phyloP scores from a whole-genome alignment of 1,140 invertebrate species.

The Anagrus nilaparvatae region DNA sequence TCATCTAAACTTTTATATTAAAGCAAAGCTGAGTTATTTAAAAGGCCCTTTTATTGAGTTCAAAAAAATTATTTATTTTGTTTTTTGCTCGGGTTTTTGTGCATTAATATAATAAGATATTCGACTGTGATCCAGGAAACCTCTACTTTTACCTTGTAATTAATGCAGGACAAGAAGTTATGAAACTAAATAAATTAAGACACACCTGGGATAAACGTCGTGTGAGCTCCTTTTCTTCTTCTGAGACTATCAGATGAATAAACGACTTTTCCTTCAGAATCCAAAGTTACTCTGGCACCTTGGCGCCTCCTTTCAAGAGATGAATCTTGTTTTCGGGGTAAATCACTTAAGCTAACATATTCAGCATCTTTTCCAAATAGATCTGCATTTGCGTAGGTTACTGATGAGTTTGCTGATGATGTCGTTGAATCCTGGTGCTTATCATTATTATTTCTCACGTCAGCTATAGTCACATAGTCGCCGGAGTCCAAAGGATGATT shows the following conservation, averaged over 20 bases:
- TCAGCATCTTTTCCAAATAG: conserved; percentile 50
- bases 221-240: conserved; percentile 68
- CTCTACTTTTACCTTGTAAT: neutral
- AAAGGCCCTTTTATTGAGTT: no score
- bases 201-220: conserved; percentile 69
- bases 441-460: conserved; percentile 65
- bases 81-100: no score
- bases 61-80: no score
- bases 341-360: conserved; percentile 70
- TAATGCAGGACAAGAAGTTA: neutral
- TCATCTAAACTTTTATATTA: no score
- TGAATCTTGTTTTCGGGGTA: conserved; percentile 47
- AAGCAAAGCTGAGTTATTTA: no score
- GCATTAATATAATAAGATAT: no score
- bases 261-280: conserved; percentile 81
- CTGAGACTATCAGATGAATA: conserved; percentile 81
- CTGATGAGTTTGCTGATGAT: conserved; percentile 21
- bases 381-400: conserved; percentile 34
- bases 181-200: no score
- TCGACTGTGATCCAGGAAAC: neutral
- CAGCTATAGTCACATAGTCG: conserved; percentile 76
- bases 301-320: conserved; percentile 48
- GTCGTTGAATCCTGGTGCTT: conserved; percentile 45
- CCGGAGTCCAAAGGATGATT: conserved; percentile 57
- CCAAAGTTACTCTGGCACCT: conserved; percentile 72